phyloP scores from a whole-genome alignment of 2,888 invertebrate species.

The Melanostoma scalare region DNA sequence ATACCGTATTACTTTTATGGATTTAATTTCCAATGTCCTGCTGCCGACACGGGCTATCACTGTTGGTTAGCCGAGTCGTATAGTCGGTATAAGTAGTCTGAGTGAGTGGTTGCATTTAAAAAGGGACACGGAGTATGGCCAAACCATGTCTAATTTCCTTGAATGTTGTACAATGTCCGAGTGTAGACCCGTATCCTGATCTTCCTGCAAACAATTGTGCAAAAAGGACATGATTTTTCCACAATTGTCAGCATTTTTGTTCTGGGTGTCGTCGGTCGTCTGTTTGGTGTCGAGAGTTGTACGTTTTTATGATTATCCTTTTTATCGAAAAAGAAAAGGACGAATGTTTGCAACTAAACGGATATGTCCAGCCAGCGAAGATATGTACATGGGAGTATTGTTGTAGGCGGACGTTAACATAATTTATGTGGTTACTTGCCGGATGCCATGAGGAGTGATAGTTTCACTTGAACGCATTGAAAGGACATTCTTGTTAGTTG shows the following conservation, averaged over 20 bases:
- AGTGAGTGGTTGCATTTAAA: constrained; percentile 26
- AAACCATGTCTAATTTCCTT: constrained; percentile 80
- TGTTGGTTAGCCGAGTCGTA: constrained; percentile 33
- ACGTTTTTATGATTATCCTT: constrained; percentile 77
- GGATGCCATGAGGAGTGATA: constrained; percentile 60
- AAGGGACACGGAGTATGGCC: background rate
- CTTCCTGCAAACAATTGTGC: constrained; percentile 44
- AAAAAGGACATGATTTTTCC: constrained; percentile 75
- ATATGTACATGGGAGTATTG: constrained; percentile 38
- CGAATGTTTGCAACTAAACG: constrained; percentile 54
- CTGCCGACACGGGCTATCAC: constrained; percentile 71
- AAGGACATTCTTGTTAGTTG: constrained; percentile 41
- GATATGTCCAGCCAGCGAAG: constrained; percentile 59
- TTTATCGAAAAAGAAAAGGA: constrained; percentile 54
- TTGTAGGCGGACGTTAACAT: constrained; percentile 81
- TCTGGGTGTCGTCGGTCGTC: constrained; percentile 52
- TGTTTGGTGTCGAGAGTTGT: constrained; percentile 75
- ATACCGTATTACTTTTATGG: constrained; percentile 77
- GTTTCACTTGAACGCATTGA: constrained; percentile 60
- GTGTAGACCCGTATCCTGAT: constrained; percentile 59
- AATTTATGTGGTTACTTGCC: constrained; percentile 80
- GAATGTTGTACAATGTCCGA: constrained; percentile 60
- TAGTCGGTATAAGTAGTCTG: background rate
- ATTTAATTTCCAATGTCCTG: constrained; percentile 80
- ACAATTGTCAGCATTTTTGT: constrained; percentile 80